A percentile compares a stretch with the other conserved stretches of the same genome.
These are phyloP conservation scores for Limnothrissa miodon DNA, from an alignment of 2,113 vertebrate genomes.

Conservation along the genomic window DNA sequence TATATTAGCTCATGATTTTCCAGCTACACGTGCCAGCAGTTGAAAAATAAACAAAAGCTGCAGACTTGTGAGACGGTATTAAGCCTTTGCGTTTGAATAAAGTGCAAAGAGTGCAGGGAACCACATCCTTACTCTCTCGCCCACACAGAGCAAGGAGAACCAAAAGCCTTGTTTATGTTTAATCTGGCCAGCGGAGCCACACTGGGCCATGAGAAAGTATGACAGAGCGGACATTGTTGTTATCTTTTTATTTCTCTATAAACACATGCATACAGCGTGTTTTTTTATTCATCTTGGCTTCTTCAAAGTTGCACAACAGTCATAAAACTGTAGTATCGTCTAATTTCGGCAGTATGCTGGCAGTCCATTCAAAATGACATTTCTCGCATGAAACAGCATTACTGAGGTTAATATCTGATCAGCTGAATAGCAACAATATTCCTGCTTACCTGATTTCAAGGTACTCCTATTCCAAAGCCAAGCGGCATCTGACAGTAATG, in stretches of 20 bases:
- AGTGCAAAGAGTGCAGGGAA: not conserved
- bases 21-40: slow-evolving; percentile 27
- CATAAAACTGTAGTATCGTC: not conserved
- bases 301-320: not conserved
- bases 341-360: not conserved
- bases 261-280: not conserved
- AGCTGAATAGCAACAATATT: not conserved
- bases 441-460: slow-evolving; percentile 53
- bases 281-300: not conserved
- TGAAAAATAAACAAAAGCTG: slow-evolving; percentile 33
- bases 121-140: not conserved
- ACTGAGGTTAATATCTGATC: not conserved
- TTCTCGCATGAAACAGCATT: not conserved
- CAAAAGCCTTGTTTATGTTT: slow-evolving; percentile 51
- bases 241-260: slow-evolving; percentile 25
- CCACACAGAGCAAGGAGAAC: not conserved
- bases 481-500: slow-evolving; percentile 33
- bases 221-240: slow-evolving; percentile 34
- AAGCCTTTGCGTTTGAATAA: not conserved
- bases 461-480: slow-evolving; percentile 39
- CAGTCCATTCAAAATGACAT: not conserved
- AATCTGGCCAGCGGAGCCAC: slow-evolving; percentile 47
- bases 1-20: slow-evolving; percentile 32
- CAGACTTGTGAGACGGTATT: not conserved
- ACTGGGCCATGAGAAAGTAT: slow-evolving; percentile 59